Evolutionary conservation across 1,140 invertebrate species (phyloP).

Genomic region (Drosophila santomea): DNA sequence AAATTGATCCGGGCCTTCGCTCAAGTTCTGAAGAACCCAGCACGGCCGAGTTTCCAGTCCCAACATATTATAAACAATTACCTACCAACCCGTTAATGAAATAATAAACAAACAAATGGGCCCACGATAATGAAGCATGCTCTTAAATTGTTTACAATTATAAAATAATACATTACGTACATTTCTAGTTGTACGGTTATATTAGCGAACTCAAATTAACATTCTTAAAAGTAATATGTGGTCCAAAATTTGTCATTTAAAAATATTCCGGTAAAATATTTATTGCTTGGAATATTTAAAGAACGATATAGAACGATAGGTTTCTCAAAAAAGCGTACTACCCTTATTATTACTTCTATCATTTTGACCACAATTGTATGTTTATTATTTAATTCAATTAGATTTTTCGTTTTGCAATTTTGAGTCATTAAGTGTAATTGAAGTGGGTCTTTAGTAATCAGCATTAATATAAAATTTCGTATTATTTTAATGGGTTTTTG

Average conservation of each 20-base stretch:
- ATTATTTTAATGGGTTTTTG: conserved; percentile 32
- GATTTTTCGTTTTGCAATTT: conserved; percentile 1
- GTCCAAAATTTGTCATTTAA: neutral
- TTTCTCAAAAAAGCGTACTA: too few species aligned
- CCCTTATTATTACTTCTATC: neutral
- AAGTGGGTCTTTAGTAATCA: conserved; percentile 34
- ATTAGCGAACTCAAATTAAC: neutral
- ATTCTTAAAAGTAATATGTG: neutral
- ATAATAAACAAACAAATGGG: conserved; percentile 3
- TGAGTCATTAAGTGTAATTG: conserved; percentile 64
- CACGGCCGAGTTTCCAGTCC: conserved; percentile 14
- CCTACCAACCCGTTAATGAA: neutral
- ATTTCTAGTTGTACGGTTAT: neutral
- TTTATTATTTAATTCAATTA: conserved; percentile 30
- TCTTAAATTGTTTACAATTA: too few species aligned
- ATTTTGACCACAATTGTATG: neutral
- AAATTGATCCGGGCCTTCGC: conserved; percentile 63
- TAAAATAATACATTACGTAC: too few species aligned
- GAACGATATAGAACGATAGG: neutral
- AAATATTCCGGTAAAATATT: too few species aligned
- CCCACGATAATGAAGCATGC: too few species aligned
- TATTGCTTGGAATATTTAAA: too few species aligned
- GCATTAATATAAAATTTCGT: conserved; percentile 36
- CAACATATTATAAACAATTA: conserved; percentile 43
- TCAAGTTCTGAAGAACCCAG: conserved; percentile 30